Evolutionary conservation across 1,140 invertebrate genomes (phyloP), one percentile per base, ranked within the genome.

Genomic region (Aporrectodea caliginosa): DNA sequence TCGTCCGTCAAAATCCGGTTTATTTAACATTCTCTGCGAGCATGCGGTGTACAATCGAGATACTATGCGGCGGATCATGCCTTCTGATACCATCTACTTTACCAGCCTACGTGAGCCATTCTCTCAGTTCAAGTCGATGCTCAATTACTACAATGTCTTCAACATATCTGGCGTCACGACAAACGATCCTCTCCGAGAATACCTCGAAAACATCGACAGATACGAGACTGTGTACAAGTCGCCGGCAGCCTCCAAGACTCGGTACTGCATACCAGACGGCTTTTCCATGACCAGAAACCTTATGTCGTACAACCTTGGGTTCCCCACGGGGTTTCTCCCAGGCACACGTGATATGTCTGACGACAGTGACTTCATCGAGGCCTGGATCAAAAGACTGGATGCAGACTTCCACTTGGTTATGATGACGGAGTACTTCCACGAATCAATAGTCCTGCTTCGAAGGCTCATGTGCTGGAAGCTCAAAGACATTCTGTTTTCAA

Each of bases 211-310:
- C 79, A 79, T 85, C 12, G 73, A 85, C 16, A 81, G 83, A 27
- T 86, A 87, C 79, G 85, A 87, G 1, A 27, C 68, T 2, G 80
- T 83, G 27, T 88, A 88, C 74, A 83, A 81, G 70, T 82, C 81
- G 68, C 82, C 78, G 2, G 80, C 72, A 78, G 35, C 16, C 27
- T n/a, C 16, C 34, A 30, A 70, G n/a, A 33, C 77, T 6, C 81
- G 84, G 16, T 83, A 80, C 68, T 87, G 87, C 73, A 83, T 86
- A 43, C 86, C 86, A 0, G 84, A 85, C 70, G 82, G 83, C 1
- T 86, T 88, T 77, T 85, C 85, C 1, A 79, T 87, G 32, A 84
- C 84, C 0, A 83, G 81, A 69, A 87, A 87, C 80, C 78, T 85
- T 6, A 76, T 85, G 82, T 83, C 85, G 6, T 84, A 86, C 70